Base-by-base conservation (phyloP, 2,888 invertebrate species). In the Hoplodrina ambigua region DNA sequence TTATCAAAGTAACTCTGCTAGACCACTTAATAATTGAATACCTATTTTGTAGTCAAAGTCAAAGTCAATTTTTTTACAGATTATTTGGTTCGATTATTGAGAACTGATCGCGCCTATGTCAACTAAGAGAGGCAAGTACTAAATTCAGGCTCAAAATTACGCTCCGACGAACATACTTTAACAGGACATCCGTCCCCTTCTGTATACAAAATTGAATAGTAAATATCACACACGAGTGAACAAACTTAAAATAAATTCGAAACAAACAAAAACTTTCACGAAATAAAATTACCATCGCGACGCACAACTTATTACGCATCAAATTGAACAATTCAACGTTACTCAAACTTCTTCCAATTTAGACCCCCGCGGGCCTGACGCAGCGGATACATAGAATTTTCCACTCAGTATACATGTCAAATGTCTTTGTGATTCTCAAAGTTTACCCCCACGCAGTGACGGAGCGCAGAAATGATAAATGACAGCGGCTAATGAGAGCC, bases 401-500 rank as follows among this genome's bases (percentile, higher is more conserved):
- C 83, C 82, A 77, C 81, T 81, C 78, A 81, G 81, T 76, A 81
- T 85, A 79, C 85, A 85, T 84, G 85, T 87, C 88, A 86, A 84
- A 87, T 84, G 84, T 85, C 85, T 85, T 84, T 79, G 82, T 79
- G 82, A 78, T 79, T 80, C 75, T 78, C 72, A 77, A 86, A 85
- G 80, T 86, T 86, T 82, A 69, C 56, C 55, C 59, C 63, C 46
- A n/a, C 46, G 57, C 59, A 67, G 74, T 78, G 80, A 78, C 82
- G 75, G 52, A 57, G 78, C 80, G 66, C 73, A 74, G 76, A 82
- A 85, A 87, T 88, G 87, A 89, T 87, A 86, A 85, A 88, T 86
- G 87, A 83, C 85, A 82, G 74, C 76, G 76, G 71, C 86, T 90
- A 90, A 90, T 90, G 89, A 89, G 88, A 71, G 80, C 78, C 85